Base-by-base conservation (phyloP, 2,797 vertebrate species). In the Diglossa cyanea region DNA sequence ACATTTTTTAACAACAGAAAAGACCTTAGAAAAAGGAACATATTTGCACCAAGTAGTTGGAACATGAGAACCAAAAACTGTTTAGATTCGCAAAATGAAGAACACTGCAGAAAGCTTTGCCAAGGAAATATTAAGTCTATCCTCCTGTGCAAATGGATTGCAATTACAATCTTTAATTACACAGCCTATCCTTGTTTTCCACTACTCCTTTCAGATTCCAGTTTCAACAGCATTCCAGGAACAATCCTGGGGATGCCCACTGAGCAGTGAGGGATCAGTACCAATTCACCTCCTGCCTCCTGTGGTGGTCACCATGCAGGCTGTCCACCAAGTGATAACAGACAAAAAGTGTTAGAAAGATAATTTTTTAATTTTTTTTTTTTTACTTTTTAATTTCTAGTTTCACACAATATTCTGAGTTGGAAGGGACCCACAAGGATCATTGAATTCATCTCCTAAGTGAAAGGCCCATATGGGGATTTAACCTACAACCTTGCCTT, bases 261-360 rank as follows among this genome's bases (percentile, higher is more conserved):
- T 44, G 31, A 74, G 65, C 57, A 65, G 12, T 4, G 16, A 62
- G 42, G 19, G 35, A 28, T 72, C 35, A 40, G n/a, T 35, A 90
- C 24, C 28, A 57, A 76, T 28, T 61, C 15, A 80, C 18, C 51
- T 71, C 71, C 33, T 76, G 55, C 23, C 21, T 85, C 28, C 51
- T 1, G 0, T 6, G 12, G 16, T 3, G 2, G 33, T n/a, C 0
- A 0, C 17, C 45, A 51, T 6, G 19, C 24, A 63, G 28, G 15
- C 14, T 80, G 63, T 28, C 50, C n/a, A 71, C 30, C 47, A 77
- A 71, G 39, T 21, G 12, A n/a, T 21, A 89, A 24, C 39, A 85
- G 70, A 6, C 9, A 40, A 4, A 44, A 82, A 61, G 10, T 1
- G 3, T 25, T 61, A 61, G 10, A 53, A 44, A 79, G 17, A 58